Percentiles rank a stretch among this genome's conserved stretches.
Evolutionary conservation across 2,113 vertebrate genomes (phyloP).

Genomic region (Tamias sibiricus): DNA sequence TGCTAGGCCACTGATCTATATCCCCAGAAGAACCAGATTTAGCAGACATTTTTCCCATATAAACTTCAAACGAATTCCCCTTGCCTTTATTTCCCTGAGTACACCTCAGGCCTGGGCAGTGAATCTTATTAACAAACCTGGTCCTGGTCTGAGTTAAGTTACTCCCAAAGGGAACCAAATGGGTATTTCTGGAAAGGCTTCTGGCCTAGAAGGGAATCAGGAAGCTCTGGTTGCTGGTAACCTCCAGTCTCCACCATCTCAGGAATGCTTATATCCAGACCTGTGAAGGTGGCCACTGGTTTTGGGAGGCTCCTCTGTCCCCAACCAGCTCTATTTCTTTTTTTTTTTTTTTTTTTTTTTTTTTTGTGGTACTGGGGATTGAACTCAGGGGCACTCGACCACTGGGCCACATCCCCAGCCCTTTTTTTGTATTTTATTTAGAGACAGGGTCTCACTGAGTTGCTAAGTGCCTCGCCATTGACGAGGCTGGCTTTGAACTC

Average conservation of each 20-base stretch:
- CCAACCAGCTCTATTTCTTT: too few relatives aligned
- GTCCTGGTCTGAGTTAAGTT: neutral
- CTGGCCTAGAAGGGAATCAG: neutral
- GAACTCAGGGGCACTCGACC: too few relatives aligned
- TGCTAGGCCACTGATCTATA: too few relatives aligned
- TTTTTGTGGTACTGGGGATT: too few relatives aligned
- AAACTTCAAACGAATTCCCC: neutral
- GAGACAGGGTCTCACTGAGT: too few relatives aligned
- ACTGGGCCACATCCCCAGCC: too few relatives aligned
- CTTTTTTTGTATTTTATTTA: too few relatives aligned
- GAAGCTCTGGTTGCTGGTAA: neutral
- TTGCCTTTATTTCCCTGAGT: neutral
- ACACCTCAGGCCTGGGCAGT: neutral
- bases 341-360: too few relatives aligned
- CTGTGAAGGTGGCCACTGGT: neutral
- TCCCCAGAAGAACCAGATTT: neutral
- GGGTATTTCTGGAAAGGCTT: neutral
- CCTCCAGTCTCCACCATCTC: neutral
- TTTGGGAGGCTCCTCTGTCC: too few relatives aligned
- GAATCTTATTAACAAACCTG: neutral
- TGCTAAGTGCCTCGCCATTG: too few relatives aligned
- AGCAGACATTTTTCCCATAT: neutral
- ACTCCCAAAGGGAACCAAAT: neutral
- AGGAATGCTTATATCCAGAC: neutral
- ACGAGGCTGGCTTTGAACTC: too few relatives aligned